Conservation (phyloP, 1,140 invertebrate genomes). For the Drepana arcuata region DNA sequence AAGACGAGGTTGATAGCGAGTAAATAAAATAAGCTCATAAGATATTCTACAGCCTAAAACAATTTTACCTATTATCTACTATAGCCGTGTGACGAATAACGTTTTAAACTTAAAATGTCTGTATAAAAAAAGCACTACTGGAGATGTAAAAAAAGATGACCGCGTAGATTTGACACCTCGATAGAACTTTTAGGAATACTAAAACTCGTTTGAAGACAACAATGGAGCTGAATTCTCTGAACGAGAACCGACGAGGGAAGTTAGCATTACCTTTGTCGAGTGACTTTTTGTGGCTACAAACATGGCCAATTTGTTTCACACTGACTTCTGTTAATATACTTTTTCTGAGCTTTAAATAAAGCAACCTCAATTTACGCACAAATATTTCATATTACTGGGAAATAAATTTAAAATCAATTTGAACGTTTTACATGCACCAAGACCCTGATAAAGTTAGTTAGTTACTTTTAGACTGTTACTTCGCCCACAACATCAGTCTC, state of each 20-base stretch:
- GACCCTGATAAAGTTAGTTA: not conserved
- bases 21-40: not conserved
- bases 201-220: slow-evolving; percentile 11
- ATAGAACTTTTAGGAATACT: slow-evolving; percentile 15
- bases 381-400: not conserved
- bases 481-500: not conserved
- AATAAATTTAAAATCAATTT: no score
- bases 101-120: not conserved
- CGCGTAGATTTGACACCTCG: slow-evolving; percentile 19
- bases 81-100: not conserved
- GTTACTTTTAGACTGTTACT: not conserved
- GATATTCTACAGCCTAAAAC: not conserved
- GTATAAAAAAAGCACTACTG: not conserved
- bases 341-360: no score
- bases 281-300: slow-evolving; percentile 19
- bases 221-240: slow-evolving; percentile 26
- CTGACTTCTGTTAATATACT: no score
- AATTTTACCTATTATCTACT: not conserved
- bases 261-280: slow-evolving; percentile 25
- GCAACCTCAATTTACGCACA: not conserved
- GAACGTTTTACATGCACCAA: not conserved
- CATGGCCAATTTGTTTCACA: slow-evolving; percentile 23
- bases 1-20: not conserved
- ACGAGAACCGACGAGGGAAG: slow-evolving; percentile 15
- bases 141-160: slow-evolving; percentile 9